These are phyloP conservation scores for Dione vanillae DNA, from an alignment of 2,888 invertebrate species.

Conservation along the genomic window DNA sequence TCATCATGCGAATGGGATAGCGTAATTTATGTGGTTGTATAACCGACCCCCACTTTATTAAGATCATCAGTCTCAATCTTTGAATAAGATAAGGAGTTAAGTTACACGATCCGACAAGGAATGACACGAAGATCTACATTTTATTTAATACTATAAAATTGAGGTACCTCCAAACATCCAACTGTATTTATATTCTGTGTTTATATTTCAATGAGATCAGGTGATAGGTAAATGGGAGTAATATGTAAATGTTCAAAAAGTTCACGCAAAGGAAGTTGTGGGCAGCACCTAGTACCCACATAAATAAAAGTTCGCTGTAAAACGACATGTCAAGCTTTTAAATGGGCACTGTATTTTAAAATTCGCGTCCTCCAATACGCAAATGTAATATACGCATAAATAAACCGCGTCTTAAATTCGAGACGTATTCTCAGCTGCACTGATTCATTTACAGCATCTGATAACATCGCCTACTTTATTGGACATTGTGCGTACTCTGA, in stretches of 20 bases:
- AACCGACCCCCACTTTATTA: too few species aligned
- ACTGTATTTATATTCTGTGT: too few species aligned
- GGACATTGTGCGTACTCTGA: slow-evolving; percentile 78
- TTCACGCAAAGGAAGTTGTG: not conserved
- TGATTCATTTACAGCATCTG: slow-evolving; percentile 79
- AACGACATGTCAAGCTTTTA: slow-evolving; percentile 30
- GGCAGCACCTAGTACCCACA: not conserved
- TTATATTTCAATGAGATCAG: too few species aligned
- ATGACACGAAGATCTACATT: too few species aligned
- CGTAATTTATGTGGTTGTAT: too few species aligned
- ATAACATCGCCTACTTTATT: slow-evolving; percentile 80
- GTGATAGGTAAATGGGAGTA: too few species aligned
- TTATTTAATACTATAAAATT: too few species aligned
- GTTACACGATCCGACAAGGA: too few species aligned
- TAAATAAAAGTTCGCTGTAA: slow-evolving; percentile 15
- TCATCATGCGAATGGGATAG: too few species aligned
- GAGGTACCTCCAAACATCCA: too few species aligned
- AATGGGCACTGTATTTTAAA: slow-evolving; percentile 29
- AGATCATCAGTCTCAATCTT: too few species aligned
- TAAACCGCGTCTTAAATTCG: slow-evolving; percentile 52
- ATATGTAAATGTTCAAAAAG: not conserved
- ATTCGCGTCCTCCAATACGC: slow-evolving; percentile 37
- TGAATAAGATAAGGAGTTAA: too few species aligned
- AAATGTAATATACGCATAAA: slow-evolving; percentile 43
- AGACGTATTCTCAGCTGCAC: slow-evolving; percentile 55